Conservation (phyloP, 2,888 invertebrate genomes). For the Troglohyphantes excavatus region DNA sequence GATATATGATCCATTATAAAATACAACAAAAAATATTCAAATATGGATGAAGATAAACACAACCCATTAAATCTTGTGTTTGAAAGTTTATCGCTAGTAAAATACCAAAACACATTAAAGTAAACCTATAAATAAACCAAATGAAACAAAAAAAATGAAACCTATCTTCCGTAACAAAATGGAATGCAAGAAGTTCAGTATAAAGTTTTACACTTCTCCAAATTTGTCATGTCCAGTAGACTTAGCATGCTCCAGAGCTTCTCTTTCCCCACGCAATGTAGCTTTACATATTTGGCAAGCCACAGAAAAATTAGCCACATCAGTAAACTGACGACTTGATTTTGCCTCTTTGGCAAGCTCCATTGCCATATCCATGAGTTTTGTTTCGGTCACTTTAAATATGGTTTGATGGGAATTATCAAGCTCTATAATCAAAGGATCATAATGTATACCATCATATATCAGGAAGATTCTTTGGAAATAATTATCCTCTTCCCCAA, state of each 20-base stretch:
- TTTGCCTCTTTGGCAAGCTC: slow-evolving; percentile 94
- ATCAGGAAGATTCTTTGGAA: slow-evolving; percentile 91
- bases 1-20: neutral
- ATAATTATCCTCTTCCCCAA: slow-evolving; percentile 95
- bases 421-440: slow-evolving; percentile 94
- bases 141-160: neutral
- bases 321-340: slow-evolving; percentile 94
- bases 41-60: neutral
- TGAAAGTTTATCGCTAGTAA: neutral
- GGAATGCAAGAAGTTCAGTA: neutral
- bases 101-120: neutral
- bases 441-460: slow-evolving; percentile 98
- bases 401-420: slow-evolving; percentile 88
- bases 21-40: neutral
- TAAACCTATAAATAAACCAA: neutral
- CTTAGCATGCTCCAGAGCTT: slow-evolving; percentile 93
- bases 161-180: neutral
- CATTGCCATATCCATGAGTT: slow-evolving; percentile 90
- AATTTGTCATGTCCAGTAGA: slow-evolving; percentile 88
- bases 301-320: slow-evolving; percentile 92
- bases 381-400: slow-evolving; percentile 89
- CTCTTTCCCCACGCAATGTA: slow-evolving; percentile 89
- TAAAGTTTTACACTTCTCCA: slow-evolving; percentile 82
- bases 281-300: slow-evolving; percentile 91
- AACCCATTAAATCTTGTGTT: neutral